Evolutionary conservation across 2,888 invertebrate species (phyloP).

Genomic region (Acronicta alni): DNA sequence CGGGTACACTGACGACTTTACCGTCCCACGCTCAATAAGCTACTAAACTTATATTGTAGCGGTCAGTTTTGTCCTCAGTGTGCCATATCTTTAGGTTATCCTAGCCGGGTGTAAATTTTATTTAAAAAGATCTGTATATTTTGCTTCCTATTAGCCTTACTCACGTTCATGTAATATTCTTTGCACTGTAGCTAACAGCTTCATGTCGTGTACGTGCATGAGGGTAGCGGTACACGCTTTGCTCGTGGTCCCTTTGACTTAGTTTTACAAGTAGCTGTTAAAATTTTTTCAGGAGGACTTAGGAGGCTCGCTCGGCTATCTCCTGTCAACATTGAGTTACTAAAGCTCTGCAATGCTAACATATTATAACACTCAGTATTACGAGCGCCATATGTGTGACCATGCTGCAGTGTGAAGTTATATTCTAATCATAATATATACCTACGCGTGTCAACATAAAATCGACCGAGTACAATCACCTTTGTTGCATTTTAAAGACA

Average conservation of each 20-base stretch:
- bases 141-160: slow-evolving; percentile 73
- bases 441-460: slow-evolving; percentile 54
- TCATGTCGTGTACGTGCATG: slow-evolving; percentile 74
- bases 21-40: slow-evolving; percentile 31
- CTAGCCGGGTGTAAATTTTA: slow-evolving; percentile 72
- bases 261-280: slow-evolving; percentile 80
- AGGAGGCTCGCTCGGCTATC: slow-evolving; percentile 90
- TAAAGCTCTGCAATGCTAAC: slow-evolving; percentile 75
- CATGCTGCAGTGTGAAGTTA: slow-evolving; percentile 67
- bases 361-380: slow-evolving; percentile 71
- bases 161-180: slow-evolving; percentile 78
- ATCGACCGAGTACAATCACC: slow-evolving; percentile 59
- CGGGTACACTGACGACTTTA: slow-evolving; percentile 52
- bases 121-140: slow-evolving; percentile 87
- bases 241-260: slow-evolving; percentile 56
- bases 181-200: slow-evolving; percentile 85
- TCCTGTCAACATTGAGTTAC: slow-evolving; percentile 91
- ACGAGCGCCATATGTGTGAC: slow-evolving; percentile 70
- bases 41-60: slow-evolving; percentile 21
- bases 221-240: slow-evolving; percentile 66
- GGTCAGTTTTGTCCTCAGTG: slow-evolving; percentile 62
- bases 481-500: slow-evolving; percentile 76
- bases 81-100: slow-evolving; percentile 63
- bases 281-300: slow-evolving; percentile 92
- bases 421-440: slow-evolving; percentile 41